A percentile compares a stretch with the other conserved stretches of the same genome.
Evolutionary conservation across 1,140 invertebrate species (phyloP).

Genomic region (Oreohelix idahoensis): DNA sequence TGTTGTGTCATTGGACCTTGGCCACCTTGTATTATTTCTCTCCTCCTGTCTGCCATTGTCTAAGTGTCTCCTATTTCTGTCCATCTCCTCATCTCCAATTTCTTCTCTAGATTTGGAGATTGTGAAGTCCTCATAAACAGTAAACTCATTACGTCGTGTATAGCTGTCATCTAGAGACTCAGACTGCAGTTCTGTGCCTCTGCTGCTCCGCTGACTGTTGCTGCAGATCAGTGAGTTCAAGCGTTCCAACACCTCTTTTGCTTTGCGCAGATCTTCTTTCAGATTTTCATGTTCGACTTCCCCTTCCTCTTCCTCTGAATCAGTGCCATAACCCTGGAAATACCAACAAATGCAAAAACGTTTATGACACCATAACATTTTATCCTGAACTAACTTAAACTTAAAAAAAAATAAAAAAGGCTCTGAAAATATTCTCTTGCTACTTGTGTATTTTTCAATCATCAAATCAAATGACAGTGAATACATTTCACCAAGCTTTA

Average conservation of each 20-base stretch:
- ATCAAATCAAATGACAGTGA: too few species aligned
- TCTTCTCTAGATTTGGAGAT: slow-evolving; percentile 39
- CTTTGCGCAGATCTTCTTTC: slow-evolving; percentile 40
- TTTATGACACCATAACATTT: too few species aligned
- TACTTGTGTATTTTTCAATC: too few species aligned
- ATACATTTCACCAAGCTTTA: too few species aligned
- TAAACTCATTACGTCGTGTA: neutral
- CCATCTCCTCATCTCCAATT: neutral
- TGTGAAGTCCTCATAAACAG: slow-evolving; percentile 42
- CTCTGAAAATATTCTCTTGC: too few species aligned
- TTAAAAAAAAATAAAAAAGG: too few species aligned
- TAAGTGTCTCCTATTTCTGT: neutral
- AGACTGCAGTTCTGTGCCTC: neutral
- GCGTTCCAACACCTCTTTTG: slow-evolving; percentile 41
- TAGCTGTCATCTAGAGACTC: slow-evolving; percentile 25
- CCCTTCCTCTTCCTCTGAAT: slow-evolving; percentile 68
- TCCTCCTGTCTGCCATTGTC: neutral
- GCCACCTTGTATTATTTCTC: neutral
- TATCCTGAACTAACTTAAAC: too few species aligned
- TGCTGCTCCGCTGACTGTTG: slow-evolving; percentile 35
- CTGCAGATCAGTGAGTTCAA: slow-evolving; percentile 41
- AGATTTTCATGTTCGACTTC: slow-evolving; percentile 66
- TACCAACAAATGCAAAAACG: neutral
- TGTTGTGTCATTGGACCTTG: neutral
- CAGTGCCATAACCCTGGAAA: slow-evolving; percentile 64